A percentile compares a stretch with the other conserved stretches of the same genome.
Evolutionary conservation across 2,113 vertebrate genomes (phyloP).

Genomic region (Mystacornis crossleyi): DNA sequence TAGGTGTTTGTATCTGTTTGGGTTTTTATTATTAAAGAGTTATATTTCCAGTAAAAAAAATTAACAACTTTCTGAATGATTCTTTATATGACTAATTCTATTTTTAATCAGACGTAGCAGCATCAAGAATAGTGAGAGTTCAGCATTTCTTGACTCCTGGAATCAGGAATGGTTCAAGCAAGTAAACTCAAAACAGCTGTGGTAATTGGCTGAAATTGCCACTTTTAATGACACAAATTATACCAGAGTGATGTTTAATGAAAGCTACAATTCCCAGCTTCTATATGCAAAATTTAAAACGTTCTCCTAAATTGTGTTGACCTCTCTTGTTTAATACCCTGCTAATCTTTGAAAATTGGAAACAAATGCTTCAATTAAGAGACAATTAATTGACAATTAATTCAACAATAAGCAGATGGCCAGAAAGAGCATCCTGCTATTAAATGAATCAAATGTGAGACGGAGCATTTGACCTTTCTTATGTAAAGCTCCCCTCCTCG

Average conservation of each 20-base stretch:
- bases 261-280: conserved; percentile 65
- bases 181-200: conserved; percentile 64
- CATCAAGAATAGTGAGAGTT: background rate
- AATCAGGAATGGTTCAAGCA: conserved; percentile 49
- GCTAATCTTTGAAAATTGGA: conserved; percentile 60
- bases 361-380: conserved; percentile 70
- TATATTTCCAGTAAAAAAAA: background rate
- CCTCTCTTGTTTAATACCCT: conserved; percentile 67
- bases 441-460: conserved; percentile 58
- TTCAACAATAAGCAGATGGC: conserved; percentile 71
- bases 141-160: background rate
- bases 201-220: conserved; percentile 69
- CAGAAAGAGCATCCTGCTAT: conserved; percentile 60
- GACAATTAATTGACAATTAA: conserved; percentile 71
- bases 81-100: background rate
- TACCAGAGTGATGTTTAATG: conserved; percentile 66
- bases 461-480: conserved; percentile 44
- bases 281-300: conserved; percentile 58
- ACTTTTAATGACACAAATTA: conserved; percentile 73
- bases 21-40: background rate
- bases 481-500: background rate
- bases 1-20: background rate
- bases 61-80: background rate
- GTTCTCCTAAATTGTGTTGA: conserved; percentile 59
- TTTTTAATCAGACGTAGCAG: background rate